Evolutionary conservation across 2,797 vertebrate species (phyloP), one percentile per base, ranked within the genome.

Genomic region (Acrossocheilus fasciatus): DNA sequence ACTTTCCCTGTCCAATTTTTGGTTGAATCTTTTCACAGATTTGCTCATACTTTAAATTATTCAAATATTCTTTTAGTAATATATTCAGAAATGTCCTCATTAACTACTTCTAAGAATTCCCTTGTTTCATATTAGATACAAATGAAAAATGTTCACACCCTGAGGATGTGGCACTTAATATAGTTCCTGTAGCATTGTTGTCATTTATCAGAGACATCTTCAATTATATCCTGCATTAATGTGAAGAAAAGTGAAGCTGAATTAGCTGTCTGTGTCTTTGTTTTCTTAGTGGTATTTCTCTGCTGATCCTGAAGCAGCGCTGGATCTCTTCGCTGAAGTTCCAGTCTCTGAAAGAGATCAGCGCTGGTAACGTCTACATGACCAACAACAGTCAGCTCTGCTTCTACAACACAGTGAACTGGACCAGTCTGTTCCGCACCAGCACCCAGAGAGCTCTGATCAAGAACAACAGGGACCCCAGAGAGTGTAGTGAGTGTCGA

Each of bases 401-500:
- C 90, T 99, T 97, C 93, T 99, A 99, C 93, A 97, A 98, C 92
- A 99, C 98, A 0, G 96, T 99, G 91, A 99, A 99, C 94, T 99
- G 98, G 98, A 99, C 95, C 1, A 95, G 96, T 0, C 96, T 99
- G 15, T 99, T 99, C 94, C 96, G 98, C 89, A 98, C 97, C 0
- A 54, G 94, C 68, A 96, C 91, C 89, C 98, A 99, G 79, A 97
- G 97, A 89, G 96, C 96, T 0, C 95, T 98, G 41, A 95, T 98
- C 86, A 97, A 97, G 87, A 95, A 97, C 88, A 99, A 99, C 86
- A 96, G 95, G 17, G 97, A 97, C 82, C 95, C 97, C 4, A 96
- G 96, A 78, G 97, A 98, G 87, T 99, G 98, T 94, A 95, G 98
- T 99, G 92, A 98, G 98, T 98, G n/a, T 36, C 10, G 7, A 50